Evolutionary conservation across 92 coral and sea anemone species (phyloP), one percentile per base, ranked within the genome.

Genomic region (Zoanthus gigantus): DNA sequence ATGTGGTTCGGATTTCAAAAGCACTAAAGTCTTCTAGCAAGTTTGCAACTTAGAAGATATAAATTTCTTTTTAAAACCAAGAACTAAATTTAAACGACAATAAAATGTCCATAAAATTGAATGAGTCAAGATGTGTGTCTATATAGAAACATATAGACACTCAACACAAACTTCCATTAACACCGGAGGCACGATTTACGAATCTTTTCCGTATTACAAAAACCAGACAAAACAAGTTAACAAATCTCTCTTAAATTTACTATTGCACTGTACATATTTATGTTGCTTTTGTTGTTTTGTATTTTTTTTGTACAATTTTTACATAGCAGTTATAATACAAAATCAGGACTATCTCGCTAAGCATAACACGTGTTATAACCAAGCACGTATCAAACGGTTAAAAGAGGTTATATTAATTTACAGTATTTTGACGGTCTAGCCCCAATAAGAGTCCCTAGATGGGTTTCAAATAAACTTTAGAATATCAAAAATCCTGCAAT

Each of bases 241-340:
- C 10, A 61, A 80, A 80, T 32, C 84, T 18, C 54, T 77, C 37
- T 77, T 77, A 44, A 16, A 7, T 42, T 60, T 45, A 23, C 72
- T 79, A 42, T 23, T 81, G 52, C 23, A 67, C 61, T 66, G 46
- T 81, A 81, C 85, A 81, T 81, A 81, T 81, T 81, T 67, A 81
- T 81, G 85, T 81, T 81, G 58, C 75, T 81, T 81, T 81, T 68
- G 85, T 81, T 63, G 85, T 81, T 81, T 81, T 81, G 47, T 81
- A 46, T 15, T 81, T 81, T 80, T 79, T 81, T 81, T 81, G 74
- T 81, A 81, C 85, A 81, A 79, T 28, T 81, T 80, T 66, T 81
- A 81, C 85, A 81, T 50, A 81, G 13, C 65, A 65, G 14, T 6
- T 65, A 52, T 65, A 46, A 42, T 79, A 81, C 85, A 81, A 81